Base-by-base conservation (phyloP, 2,797 vertebrate species). In the Microctenopoma lineatum region DNA sequence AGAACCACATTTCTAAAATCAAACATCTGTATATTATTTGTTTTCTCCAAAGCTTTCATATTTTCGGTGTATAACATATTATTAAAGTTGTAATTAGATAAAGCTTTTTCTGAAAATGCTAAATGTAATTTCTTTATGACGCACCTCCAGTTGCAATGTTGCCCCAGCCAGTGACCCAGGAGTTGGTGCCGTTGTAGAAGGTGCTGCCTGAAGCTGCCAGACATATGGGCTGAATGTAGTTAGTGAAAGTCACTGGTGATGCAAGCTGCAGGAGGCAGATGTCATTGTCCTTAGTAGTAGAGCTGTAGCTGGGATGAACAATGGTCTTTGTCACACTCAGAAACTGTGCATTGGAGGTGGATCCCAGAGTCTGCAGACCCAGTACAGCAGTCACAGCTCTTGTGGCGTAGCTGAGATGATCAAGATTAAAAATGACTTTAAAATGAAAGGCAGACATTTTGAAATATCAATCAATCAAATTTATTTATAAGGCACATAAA, bases 161-260 rank as follows among this genome's bases (percentile, higher is more conserved):
- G 0, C 88, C 91, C 89, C 89, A 92, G 58, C 91, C 91, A 0
- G 90, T 91, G 70, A 90, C 64, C 90, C 84, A 92, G 71, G 45
- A 10, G 39, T 26, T 5, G 0, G 18, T 65, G 8, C 79, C 80
- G 0, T 0, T 21, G 48, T 52, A 11, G 76, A 90, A 78, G 52
- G 0, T 59, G 81, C 89, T 92, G 32, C 0, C 3, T 0, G 61
- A 0, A 1, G 75, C 84, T 0, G 90, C 86, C 62, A 92, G 79
- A 50, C 89, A 92, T 11, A 86, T 73, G 0, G 89, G 90, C 4
- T 0, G 0, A 7, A 91, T 85, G 70, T 10, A 87, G 16, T 13
- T 0, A 21, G 2, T 87, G 68, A 85, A 91, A 9, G 8, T 38
- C 26, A 95, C 87, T 0, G 83, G 0, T 0, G 65, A 68, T 4